phyloP scores from a whole-genome alignment of 2,797 vertebrate species.

The Acomys russatus region DNA sequence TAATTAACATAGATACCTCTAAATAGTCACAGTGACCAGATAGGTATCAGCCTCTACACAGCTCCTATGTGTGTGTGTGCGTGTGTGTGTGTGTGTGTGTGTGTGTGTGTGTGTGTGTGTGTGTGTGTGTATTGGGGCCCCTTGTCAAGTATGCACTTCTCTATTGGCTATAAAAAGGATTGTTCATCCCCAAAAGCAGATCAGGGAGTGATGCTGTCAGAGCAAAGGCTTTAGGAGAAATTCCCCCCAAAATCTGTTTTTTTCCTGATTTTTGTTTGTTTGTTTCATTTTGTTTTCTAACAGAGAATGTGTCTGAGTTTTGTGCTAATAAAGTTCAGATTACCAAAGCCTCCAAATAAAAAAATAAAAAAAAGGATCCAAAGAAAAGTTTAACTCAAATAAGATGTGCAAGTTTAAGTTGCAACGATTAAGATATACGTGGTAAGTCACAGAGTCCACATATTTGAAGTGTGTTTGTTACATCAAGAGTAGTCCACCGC shows the following conservation, averaged over 20 bases:
- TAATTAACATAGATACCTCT: neutral
- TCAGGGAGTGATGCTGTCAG: fast-evolving
- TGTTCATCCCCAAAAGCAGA: neutral
- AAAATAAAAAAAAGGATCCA: neutral
- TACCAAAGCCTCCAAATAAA: neutral
- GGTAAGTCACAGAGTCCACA: neutral
- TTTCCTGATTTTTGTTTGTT: neutral
- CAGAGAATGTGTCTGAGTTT: neutral
- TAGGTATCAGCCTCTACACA: fast-evolving
- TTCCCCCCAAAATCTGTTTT: neutral
- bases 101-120: too few species aligned
- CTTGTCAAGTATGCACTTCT: neutral
- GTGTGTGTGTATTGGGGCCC: neutral
- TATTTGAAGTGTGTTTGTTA: neutral
- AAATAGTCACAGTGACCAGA: neutral
- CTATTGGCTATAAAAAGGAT: neutral
- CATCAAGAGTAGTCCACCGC: neutral
- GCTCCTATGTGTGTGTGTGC: too few species aligned
- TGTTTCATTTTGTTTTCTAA: neutral
- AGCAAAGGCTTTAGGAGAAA: neutral
- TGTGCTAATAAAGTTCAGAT: neutral
- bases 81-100: too few species aligned
- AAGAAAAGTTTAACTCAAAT: neutral
- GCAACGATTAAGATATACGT: too few species aligned
- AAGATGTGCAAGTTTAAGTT: neutral